A percentile compares a stretch with the other conserved stretches of the same genome.
These are phyloP conservation scores for Narcine bancroftii DNA, from an alignment of 2,113 vertebrate genomes.

Conservation along the genomic window DNA sequence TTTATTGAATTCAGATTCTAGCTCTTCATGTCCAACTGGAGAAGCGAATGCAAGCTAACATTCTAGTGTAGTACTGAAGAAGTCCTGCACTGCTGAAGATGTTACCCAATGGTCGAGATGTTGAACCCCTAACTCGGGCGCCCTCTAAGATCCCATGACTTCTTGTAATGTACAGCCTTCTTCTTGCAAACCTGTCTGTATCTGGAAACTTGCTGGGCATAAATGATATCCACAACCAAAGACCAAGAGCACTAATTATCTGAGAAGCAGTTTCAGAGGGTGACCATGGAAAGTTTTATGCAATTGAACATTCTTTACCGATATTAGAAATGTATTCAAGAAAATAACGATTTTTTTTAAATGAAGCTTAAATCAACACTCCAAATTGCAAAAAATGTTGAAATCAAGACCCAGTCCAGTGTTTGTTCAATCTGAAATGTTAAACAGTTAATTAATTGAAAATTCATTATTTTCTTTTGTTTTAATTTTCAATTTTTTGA, in stretches of 20 bases:
- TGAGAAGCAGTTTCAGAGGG: background rate
- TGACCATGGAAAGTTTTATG: background rate
- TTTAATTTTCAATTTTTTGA: too few relatives aligned
- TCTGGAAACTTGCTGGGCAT: background rate
- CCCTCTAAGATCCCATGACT: background rate
- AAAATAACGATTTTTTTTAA: background rate
- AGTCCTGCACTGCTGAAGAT: background rate
- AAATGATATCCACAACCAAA: background rate
- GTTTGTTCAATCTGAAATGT: background rate
- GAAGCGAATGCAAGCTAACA: background rate
- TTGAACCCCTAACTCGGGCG: background rate
- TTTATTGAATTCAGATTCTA: background rate
- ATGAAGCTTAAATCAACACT: background rate
- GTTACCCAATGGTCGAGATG: background rate
- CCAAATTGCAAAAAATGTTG: background rate
- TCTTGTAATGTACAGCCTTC: background rate
- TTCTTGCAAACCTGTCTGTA: background rate
- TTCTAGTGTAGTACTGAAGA: background rate
- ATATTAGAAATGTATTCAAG: background rate
- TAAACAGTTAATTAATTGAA: background rate
- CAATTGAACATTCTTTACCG: background rate
- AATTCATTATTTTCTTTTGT: too few relatives aligned
- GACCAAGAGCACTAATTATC: background rate
- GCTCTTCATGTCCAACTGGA: background rate
- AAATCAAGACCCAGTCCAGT: background rate